Conservation (phyloP, 1,140 invertebrate genomes). For the Aethina tumida region DNA sequence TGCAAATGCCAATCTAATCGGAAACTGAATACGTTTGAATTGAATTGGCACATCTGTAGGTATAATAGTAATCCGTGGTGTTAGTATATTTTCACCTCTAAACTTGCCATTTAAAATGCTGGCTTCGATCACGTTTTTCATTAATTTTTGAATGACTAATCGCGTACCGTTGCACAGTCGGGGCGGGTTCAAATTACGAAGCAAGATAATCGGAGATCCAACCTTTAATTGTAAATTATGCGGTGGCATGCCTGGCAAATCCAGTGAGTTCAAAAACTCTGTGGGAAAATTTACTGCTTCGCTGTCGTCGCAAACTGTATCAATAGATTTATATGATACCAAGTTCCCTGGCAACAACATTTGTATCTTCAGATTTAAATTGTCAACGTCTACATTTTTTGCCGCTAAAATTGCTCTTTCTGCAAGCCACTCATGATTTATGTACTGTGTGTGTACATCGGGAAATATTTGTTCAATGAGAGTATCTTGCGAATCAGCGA, state of each 20-base stretch:
- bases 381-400: constrained; percentile 31
- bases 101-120: constrained; percentile 36
- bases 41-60: constrained; percentile 31
- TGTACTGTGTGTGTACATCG: constrained; percentile 24
- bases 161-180: too few relatives aligned
- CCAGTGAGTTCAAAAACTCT: constrained; percentile 27
- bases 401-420: constrained; percentile 30
- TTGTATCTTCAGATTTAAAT: constrained; percentile 30
- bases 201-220: too few relatives aligned
- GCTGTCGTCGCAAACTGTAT: constrained; percentile 29
- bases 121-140: constrained; percentile 37
- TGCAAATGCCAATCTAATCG: constrained; percentile 38
- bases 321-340: constrained; percentile 32
- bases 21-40: constrained; percentile 41
- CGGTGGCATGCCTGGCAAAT: constrained; percentile 16
- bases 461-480: constrained; percentile 25
- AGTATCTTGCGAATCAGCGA: constrained; percentile 17
- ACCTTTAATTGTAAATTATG: constrained; percentile 32
- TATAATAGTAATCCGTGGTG: constrained; percentile 37
- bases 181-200: too few relatives aligned
- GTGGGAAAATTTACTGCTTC: constrained; percentile 30
- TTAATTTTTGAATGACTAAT: too few relatives aligned
- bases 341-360: constrained; percentile 24
- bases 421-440: constrained; percentile 29
- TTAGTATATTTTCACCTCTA: constrained; percentile 38